Base-by-base conservation (phyloP, 2,888 invertebrate genomes). In the Parasteatoda lunata region DNA sequence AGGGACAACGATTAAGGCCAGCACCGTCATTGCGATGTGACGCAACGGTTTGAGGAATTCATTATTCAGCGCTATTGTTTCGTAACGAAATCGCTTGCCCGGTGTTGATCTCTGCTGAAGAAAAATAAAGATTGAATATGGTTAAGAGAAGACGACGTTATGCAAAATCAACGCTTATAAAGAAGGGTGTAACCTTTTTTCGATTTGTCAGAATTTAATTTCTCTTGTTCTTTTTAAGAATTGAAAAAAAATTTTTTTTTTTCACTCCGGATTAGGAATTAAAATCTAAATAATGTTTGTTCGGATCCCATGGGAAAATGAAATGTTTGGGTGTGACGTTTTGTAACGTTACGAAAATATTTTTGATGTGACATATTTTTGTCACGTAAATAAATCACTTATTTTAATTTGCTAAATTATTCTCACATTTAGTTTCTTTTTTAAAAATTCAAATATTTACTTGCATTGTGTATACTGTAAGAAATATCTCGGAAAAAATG, bases 1-100 rank as follows among this genome's bases (percentile, higher is more conserved):
- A 45, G 13, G 4, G 9, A 9, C 72, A 52, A 54, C 52, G 72
- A 73, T 73, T 73, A 73, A 73, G 72, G 72, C 49, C 72, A 73
- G 30, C 59, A n/a, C n/a, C 9, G 9, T 54, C 7, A 52, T 73
- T 73, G 30, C 54, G 15, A 15, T 13, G 15, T 73, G 54, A 73
- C 72, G 54, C 72, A 73, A 73, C 72, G 8, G 15, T 15, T 30
- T 49, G 30, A 30, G 52, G 52, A 48, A 54, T 73, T 54, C 72
- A 73, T 73, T 73, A 54, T 15, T 15, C 8, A 30, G n/a, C 52
- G 49, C 13, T 8, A 51, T 51, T 51, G 72, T 73, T 73, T 51
- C 52, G 30, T 54, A 73, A 73, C 49, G n/a, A 52, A 52, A 73
- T 73, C 52, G 72, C 30, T 73, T 73, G 45, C 70, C 5, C 49